Evolutionary conservation across 2,113 vertebrate genomes (phyloP).

Genomic region (Lagopus muta): DNA sequence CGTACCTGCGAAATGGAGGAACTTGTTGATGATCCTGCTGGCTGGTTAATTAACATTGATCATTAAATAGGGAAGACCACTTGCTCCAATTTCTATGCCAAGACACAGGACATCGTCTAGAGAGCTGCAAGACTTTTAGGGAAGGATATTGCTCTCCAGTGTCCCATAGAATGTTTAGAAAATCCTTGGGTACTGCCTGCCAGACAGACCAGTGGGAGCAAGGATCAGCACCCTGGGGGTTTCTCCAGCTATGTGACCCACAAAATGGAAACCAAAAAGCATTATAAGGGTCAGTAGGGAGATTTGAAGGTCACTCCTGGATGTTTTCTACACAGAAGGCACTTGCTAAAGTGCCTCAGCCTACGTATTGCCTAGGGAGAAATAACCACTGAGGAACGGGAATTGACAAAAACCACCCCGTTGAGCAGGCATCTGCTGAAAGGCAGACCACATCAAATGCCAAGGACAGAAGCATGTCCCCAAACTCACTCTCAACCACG

Average conservation of each 20-base stretch:
- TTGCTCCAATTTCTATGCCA: not conserved
- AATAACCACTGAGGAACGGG: not conserved
- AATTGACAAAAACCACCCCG: not conserved
- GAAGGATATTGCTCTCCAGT: not conserved
- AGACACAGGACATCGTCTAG: not conserved
- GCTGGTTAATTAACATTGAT: not conserved
- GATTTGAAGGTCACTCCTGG: not conserved
- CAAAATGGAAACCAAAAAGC: not conserved
- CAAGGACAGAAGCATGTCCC: fast-evolving
- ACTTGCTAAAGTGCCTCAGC: not conserved
- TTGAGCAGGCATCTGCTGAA: not conserved
- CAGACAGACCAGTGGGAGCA: not conserved
- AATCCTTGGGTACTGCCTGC: not conserved
- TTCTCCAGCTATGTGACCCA: not conserved
- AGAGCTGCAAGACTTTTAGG: not conserved
- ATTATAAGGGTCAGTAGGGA: not conserved
- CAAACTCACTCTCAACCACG: fast-evolving
- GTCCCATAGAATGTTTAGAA: not conserved
- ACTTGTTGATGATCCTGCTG: not conserved
- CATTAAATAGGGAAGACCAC: constrained; percentile 7
- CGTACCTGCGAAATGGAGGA: constrained; percentile 53
- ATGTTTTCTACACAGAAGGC: not conserved
- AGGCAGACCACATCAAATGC: fast-evolving
- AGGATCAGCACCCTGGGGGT: not conserved
- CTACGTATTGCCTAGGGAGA: fast-evolving